These are phyloP conservation scores for Melanotaenia pygmaea DNA, from an alignment of 2,797 vertebrate genomes.

Conservation along the genomic window DNA sequence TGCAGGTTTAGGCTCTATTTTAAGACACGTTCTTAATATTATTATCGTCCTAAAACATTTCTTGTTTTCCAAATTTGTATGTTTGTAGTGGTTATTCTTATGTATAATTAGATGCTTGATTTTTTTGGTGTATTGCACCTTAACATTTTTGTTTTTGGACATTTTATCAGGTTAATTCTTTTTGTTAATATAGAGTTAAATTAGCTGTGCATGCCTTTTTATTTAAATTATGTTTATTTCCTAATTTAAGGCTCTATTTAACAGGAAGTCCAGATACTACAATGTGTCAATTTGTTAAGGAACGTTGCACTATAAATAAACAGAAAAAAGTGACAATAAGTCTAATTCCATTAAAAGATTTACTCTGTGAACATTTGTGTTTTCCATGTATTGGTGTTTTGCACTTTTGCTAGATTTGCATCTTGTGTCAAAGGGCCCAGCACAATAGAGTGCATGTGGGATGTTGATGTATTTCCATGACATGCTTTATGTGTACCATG, in stretches of 20 bases:
- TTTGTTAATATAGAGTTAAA: background rate
- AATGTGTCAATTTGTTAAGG: constrained; percentile 4
- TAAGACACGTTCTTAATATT: constrained; percentile 23
- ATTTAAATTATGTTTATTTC: background rate
- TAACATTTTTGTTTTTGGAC: constrained; percentile 6
- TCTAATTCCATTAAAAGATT: constrained; percentile 32
- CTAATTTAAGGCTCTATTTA: constrained; percentile 8
- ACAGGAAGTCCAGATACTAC: background rate
- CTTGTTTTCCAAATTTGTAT: constrained; percentile 20
- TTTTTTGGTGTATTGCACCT: constrained; percentile 5
- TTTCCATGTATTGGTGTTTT: constrained; percentile 25
- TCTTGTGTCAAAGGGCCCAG: constrained; percentile 29
- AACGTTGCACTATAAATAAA: constrained; percentile 30
- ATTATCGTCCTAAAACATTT: constrained; percentile 22
- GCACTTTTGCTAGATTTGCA: constrained; percentile 30
- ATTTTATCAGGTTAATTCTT: background rate
- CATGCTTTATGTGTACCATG: constrained; percentile 48
- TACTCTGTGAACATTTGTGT: constrained; percentile 46
- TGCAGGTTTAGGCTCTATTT: constrained; percentile 52
- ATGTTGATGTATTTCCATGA: constrained; percentile 63
- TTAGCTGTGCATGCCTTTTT: background rate
- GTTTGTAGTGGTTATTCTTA: background rate
- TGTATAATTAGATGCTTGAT: constrained; percentile 19
- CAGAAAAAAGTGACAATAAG: constrained; percentile 36
- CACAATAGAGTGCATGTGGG: constrained; percentile 56